Conservation (phyloP, 2,797 vertebrate genomes). For the Cossypha polioptera region DNA sequence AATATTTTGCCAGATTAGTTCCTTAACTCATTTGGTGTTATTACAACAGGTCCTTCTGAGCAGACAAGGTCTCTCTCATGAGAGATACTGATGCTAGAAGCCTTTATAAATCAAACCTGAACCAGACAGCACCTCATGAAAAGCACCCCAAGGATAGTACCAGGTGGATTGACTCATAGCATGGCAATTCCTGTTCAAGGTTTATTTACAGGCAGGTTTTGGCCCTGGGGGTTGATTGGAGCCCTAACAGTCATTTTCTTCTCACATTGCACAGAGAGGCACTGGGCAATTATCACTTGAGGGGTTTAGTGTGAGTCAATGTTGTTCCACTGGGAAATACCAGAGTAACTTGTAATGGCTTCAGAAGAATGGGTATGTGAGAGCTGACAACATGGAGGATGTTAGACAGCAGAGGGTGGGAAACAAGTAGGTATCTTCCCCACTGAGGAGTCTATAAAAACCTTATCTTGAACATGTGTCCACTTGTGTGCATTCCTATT, state of each 20-base stretch:
- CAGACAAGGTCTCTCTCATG: background rate
- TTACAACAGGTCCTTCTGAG: background rate
- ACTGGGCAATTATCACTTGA: background rate
- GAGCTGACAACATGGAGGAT: background rate
- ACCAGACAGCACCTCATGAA: background rate
- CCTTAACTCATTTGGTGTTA: background rate
- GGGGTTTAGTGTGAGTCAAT: background rate
- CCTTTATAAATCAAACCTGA: background rate
- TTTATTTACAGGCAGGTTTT: background rate
- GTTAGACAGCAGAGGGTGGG: background rate
- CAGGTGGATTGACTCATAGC: background rate
- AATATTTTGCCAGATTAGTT: background rate
- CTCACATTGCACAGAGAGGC: background rate
- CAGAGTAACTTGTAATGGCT: background rate
- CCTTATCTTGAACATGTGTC: background rate
- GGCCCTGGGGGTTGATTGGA: background rate
- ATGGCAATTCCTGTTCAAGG: background rate
- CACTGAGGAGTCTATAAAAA: background rate
- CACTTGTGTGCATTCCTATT: background rate
- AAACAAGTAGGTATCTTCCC: background rate
- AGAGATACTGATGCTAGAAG: background rate
- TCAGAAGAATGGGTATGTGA: background rate
- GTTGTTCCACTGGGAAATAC: background rate
- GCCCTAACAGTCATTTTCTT: background rate
- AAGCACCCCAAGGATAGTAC: background rate